A percentile compares a stretch with the other conserved stretches of the same genome.
Evolutionary conservation across 2,888 invertebrate genomes (phyloP).

Genomic region (Synergus japonicus): DNA sequence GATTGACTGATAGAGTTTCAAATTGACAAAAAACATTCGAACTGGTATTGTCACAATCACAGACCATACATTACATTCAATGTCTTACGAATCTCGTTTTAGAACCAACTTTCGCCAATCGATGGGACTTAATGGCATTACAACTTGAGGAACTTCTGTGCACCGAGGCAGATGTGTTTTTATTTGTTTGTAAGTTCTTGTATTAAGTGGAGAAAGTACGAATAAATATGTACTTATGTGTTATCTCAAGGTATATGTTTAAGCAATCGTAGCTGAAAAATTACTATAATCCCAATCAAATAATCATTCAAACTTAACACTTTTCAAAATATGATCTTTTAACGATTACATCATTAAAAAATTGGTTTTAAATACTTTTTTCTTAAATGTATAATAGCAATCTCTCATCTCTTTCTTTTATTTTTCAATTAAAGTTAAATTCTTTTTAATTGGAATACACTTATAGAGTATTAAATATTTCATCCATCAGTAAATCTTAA

Average conservation of each 20-base stretch:
- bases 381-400: too few relatives aligned
- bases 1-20: neutral
- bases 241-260: neutral
- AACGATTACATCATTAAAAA: neutral
- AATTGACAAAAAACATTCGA: slow-evolving; percentile 11
- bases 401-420: too few relatives aligned
- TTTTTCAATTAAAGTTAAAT: neutral
- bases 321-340: neutral
- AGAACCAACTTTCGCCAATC: slow-evolving; percentile 22
- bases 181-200: neutral
- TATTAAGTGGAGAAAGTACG: neutral
- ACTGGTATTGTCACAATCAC: slow-evolving; percentile 13
- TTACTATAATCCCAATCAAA: neutral
- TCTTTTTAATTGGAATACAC: neutral
- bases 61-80: slow-evolving; percentile 11
- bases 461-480: neutral
- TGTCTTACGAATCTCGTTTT: slow-evolving; percentile 11
- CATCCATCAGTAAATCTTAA: neutral
- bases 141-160: slow-evolving; percentile 1
- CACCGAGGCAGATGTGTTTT: slow-evolving; percentile 15
- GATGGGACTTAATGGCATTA: slow-evolving; percentile 13
- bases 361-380: too few relatives aligned
- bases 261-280: neutral
- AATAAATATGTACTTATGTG: neutral
- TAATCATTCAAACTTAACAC: neutral